A percentile compares a stretch with the other conserved stretches of the same genome.
These are phyloP conservation scores for Helicoverpa zea DNA, from an alignment of 1,140 invertebrate species.

Conservation along the genomic window DNA sequence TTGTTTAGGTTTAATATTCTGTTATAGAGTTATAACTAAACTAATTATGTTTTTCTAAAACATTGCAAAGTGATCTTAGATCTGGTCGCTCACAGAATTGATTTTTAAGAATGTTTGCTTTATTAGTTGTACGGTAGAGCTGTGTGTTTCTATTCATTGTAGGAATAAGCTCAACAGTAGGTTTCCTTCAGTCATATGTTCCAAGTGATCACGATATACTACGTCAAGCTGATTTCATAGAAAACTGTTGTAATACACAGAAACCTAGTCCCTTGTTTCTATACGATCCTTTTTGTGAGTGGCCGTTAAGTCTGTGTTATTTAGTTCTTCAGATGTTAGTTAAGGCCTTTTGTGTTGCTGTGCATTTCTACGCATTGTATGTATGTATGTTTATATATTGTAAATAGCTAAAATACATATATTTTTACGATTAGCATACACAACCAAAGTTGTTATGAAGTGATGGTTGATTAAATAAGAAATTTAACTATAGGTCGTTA, in stretches of 20 bases:
- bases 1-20: constrained; percentile 78
- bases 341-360: constrained; percentile 84
- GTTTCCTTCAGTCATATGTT: constrained; percentile 34
- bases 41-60: constrained; percentile 84
- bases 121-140: constrained; percentile 54
- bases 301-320: constrained; percentile 83
- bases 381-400: constrained; percentile 85
- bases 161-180: constrained; percentile 40
- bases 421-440: constrained; percentile 86
- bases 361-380: constrained; percentile 85
- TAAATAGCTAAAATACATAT: constrained; percentile 86
- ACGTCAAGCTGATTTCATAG: constrained; percentile 6
- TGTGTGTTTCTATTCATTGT: constrained; percentile 38
- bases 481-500: constrained; percentile 83
- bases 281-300: constrained; percentile 74
- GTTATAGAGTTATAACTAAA: constrained; percentile 65
- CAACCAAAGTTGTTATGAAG: constrained; percentile 87
- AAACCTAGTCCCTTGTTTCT: constrained; percentile 69
- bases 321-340: constrained; percentile 81
- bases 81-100: constrained; percentile 74
- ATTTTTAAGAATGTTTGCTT: constrained; percentile 67
- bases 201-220: background rate
- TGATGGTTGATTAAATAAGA: constrained; percentile 85
- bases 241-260: constrained; percentile 53
- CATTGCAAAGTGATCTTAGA: constrained; percentile 74